Conservation (phyloP, 2,888 invertebrate species). For the Litoditis marina region DNA sequence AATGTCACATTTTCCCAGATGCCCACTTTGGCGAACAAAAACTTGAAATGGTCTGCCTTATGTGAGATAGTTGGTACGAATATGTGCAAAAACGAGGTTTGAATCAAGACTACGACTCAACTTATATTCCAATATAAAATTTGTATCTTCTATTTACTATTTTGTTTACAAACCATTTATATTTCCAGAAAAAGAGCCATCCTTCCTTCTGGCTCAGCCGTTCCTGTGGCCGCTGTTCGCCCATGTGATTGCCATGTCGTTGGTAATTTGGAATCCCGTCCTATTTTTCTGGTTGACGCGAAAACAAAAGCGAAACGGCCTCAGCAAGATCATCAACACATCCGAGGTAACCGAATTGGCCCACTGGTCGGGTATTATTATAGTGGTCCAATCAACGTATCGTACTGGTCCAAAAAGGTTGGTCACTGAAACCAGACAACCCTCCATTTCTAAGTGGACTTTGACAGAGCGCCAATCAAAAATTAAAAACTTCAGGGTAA, state of each 20-base stretch:
- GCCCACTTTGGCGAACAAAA: background rate
- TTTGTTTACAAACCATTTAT: too few relatives aligned
- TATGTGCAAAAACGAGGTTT: background rate
- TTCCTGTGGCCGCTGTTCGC: slow-evolving; percentile 58
- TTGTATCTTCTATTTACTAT: too few relatives aligned
- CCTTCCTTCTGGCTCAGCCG: slow-evolving; percentile 51
- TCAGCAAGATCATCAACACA: slow-evolving; percentile 55
- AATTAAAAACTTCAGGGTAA: too few relatives aligned
- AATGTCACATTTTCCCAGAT: too few relatives aligned
- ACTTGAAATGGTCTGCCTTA: background rate
- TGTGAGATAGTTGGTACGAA: background rate
- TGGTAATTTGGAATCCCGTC: slow-evolving; percentile 59
- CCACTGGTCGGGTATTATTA: too few relatives aligned
- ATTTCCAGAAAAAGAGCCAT: slow-evolving; percentile 49
- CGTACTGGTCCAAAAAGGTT: too few relatives aligned
- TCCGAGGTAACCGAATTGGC: slow-evolving; percentile 53
- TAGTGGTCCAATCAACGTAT: too few relatives aligned
- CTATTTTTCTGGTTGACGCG: slow-evolving; percentile 61
- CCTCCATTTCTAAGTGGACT: too few relatives aligned
- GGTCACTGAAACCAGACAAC: too few relatives aligned
- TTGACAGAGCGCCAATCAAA: too few relatives aligned
- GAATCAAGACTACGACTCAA: too few relatives aligned
- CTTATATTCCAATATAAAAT: too few relatives aligned
- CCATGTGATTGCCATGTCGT: slow-evolving; percentile 60
- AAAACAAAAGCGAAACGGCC: slow-evolving; percentile 56